A percentile compares a stretch with the other conserved stretches of the same genome.
phyloP scores from a whole-genome alignment of 2,113 vertebrate species.

The Oreochromis spilurus region DNA sequence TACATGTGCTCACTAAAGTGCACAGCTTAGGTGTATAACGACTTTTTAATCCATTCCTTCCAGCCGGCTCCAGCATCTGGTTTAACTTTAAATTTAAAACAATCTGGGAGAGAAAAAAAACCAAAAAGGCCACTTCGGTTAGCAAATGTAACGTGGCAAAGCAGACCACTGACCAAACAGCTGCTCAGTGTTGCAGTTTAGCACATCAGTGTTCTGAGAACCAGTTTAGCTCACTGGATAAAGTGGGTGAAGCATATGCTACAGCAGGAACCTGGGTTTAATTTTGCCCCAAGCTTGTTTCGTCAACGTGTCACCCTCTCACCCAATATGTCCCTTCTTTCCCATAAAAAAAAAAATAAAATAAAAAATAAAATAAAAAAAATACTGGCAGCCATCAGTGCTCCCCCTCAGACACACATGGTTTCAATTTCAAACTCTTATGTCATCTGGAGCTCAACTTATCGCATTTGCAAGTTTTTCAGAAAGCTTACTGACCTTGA shows the following conservation, averaged over 20 bases:
- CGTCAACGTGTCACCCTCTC: not conserved
- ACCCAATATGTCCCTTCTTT: rapidly evolving
- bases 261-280: not conserved
- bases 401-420: not conserved
- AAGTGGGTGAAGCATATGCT: not conserved
- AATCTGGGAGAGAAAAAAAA: not conserved
- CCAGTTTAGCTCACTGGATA: not conserved
- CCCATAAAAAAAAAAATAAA: not conserved
- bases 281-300: not conserved
- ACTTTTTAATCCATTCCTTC: not conserved
- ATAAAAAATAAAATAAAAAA: not conserved
- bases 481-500: not conserved
- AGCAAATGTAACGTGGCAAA: not conserved
- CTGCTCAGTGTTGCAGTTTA: not conserved
- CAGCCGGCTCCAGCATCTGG: not conserved
- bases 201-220: not conserved
- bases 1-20: not conserved
- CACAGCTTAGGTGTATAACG: not conserved
- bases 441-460: not conserved
- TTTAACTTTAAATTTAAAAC: not conserved
- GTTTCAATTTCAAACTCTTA: not conserved
- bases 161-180: not conserved
- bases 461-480: not conserved
- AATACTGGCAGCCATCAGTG: not conserved
- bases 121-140: not conserved